Evolutionary conservation across 2,797 vertebrate species (phyloP), one percentile per base, ranked within the genome.

Genomic region (Gymnocypris eckloni): DNA sequence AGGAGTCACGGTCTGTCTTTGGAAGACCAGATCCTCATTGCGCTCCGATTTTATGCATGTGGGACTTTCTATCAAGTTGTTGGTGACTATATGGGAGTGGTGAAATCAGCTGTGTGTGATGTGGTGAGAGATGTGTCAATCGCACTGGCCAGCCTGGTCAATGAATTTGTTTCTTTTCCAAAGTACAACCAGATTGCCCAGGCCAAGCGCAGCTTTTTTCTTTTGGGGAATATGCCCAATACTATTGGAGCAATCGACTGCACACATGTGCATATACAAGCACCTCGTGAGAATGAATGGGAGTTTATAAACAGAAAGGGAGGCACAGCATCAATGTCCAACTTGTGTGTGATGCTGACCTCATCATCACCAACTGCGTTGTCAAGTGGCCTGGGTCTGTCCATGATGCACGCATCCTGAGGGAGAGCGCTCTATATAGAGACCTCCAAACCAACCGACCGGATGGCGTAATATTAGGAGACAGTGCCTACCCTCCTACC

Each of bases 131-230:
- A 9, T 86, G 80, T 88, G 84, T 88, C 79, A 88, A 82, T 88
- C 18, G 4, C 83, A 81, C 56, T 85, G 69, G 69, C 81, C 85
- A 86, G 86, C 83, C 83, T 87, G 61, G 25, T 82, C 59, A 82
- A 85, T 85, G 22, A 87, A 72, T 87, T 85, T 87, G 82, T 89
- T 87, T 89, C 15, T 56, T 82, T 88, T 88, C 81, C 45, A 81
- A 87, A 79, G 76, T 67, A 87, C 79, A 73, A 87, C 85, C 80
- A 84, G 81, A 87, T 88, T 84, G 33, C 77, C 82, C 85, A 88
- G 86, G 59, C 88, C 82, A 89, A 79, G 83, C 15, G 25, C 28
- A 28, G 28, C 28, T 28, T 28, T 28, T 28, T 28, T 28, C 28
- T 28, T 28, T 28, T 28, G 28, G 28, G 28, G 28, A 28, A 28